Percentiles rank a stretch among this genome's conserved stretches.
Conservation (phyloP, 2,888 invertebrate species). For the Lacanobia oleracea region DNA sequence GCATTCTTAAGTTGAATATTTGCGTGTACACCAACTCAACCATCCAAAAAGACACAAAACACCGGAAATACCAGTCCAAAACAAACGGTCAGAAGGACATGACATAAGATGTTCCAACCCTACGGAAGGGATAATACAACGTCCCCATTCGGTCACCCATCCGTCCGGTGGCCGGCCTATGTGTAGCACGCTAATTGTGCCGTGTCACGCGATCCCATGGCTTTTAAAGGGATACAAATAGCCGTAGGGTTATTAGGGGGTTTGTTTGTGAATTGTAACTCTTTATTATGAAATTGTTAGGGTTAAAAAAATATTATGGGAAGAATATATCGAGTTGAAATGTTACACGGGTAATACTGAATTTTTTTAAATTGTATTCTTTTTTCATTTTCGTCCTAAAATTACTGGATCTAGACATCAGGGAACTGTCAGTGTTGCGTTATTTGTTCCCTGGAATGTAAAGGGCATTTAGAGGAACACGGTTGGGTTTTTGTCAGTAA, state of each 20-base stretch:
- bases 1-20: neutral
- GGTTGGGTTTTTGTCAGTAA: no score
- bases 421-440: no score
- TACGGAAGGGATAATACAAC: constrained; percentile 55
- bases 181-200: constrained; percentile 54
- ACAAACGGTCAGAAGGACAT: constrained; percentile 19
- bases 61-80: constrained; percentile 33
- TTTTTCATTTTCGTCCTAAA: no score
- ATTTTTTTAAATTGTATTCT: neutral
- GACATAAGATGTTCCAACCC: constrained; percentile 33
- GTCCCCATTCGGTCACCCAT: constrained; percentile 57
- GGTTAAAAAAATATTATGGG: no score
- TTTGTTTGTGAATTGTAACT: constrained; percentile 16
- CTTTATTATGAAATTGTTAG: neutral
- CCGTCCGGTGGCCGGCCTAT: constrained; percentile 44
- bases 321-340: neutral
- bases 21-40: neutral
- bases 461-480: no score
- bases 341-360: neutral
- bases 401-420: no score
- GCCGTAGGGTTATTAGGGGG: constrained; percentile 33
- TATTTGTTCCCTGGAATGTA: no score
- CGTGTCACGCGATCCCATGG: constrained; percentile 50
- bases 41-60: neutral
- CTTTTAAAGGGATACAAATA: constrained; percentile 44